These are phyloP conservation scores for Planococcus citri DNA, from an alignment of 1,140 invertebrate species.

Conservation along the genomic window DNA sequence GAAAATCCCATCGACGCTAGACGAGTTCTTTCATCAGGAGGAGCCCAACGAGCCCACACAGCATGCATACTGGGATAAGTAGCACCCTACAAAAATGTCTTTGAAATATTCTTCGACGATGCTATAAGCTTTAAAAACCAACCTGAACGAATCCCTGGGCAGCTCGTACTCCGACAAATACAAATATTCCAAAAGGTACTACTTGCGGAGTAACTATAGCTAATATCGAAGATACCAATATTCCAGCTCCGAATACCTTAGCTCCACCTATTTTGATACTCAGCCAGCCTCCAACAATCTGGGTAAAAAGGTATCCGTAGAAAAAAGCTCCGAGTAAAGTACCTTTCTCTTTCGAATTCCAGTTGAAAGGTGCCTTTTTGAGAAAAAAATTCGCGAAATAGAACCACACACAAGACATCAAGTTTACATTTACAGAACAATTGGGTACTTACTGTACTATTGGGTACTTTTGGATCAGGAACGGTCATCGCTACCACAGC, in stretches of 20 bases:
- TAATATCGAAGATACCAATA: conserved; percentile 63
- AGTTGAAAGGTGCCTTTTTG: not conserved
- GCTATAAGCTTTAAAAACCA: not conserved
- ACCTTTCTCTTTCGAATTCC: conserved; percentile 50
- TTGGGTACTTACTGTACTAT: not conserved
- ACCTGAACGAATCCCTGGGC: not conserved
- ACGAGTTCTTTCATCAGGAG: conserved; percentile 62
- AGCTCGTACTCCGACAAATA: conserved; percentile 62
- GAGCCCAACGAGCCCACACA: conserved; percentile 80
- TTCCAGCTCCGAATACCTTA: conserved; percentile 61
- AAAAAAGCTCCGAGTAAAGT: conserved; percentile 78
- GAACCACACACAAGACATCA: too few species aligned
- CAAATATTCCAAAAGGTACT: conserved; percentile 62
- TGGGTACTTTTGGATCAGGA: conserved; percentile 25
- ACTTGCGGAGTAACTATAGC: conserved; percentile 70
- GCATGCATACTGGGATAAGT: conserved; percentile 82
- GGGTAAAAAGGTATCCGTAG: conserved; percentile 63
- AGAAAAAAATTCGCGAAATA: too few species aligned
- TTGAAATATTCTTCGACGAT: conserved; percentile 25
- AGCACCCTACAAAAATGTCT: conserved; percentile 53
- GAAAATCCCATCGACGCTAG: conserved; percentile 66
- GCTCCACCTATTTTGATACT: conserved; percentile 55
- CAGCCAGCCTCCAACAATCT: conserved; percentile 59
- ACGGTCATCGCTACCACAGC: conserved; percentile 82
- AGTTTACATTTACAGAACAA: not conserved